Base-by-base conservation (phyloP, 2,797 vertebrate species). In the Trachops cirrhosus region DNA sequence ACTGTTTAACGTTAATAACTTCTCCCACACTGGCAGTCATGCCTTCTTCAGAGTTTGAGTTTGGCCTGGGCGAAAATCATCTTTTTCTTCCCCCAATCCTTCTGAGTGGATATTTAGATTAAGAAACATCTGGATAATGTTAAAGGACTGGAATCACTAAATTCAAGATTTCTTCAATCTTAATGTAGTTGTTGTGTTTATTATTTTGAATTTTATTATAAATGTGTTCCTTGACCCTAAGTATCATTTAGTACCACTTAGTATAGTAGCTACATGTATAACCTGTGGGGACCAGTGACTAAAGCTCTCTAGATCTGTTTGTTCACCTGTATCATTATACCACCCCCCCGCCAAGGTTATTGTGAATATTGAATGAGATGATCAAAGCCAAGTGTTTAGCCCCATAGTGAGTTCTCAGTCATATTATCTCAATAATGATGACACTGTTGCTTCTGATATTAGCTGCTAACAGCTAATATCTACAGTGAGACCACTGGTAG, bases 161-260 rank as follows among this genome's bases (percentile, higher is more conserved):
- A 80, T 52, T 80, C 37, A 75, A n/a, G 52, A 64, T 41, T 75
- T 93, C 71, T 95, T 89, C 19, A n/a, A 37, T 89, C 44, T 94
- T 68, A 71, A 5, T 83, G n/a, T 50, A 41, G 52, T 29, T 39
- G 24, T 75, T 62, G 1, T 32, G 24, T 87, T 94, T 84, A 59
- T 77, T 74, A 84, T 84, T 94, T 96, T 94, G 57, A 82, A 73
- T 50, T 89, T 86, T 15, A 18, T 80, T 75, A 44, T 74, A 44
- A 73, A 50, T 94, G 77, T 80, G 39, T 78, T 96, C 67, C 16
- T 78, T 89, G 75, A 46, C n/a, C 41, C 26, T 52, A 70, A 16
- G 54, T 79, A 64, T 39, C 44, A 34, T 24, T 41, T 57, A 39
- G 46, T 88, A 29, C 37, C 41, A 39, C 4, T 52, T 80, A 59